Percentiles rank a stretch among this genome's conserved stretches.
phyloP scores from a whole-genome alignment of 2,888 invertebrate genomes.

The Cheilosia scutellata region DNA sequence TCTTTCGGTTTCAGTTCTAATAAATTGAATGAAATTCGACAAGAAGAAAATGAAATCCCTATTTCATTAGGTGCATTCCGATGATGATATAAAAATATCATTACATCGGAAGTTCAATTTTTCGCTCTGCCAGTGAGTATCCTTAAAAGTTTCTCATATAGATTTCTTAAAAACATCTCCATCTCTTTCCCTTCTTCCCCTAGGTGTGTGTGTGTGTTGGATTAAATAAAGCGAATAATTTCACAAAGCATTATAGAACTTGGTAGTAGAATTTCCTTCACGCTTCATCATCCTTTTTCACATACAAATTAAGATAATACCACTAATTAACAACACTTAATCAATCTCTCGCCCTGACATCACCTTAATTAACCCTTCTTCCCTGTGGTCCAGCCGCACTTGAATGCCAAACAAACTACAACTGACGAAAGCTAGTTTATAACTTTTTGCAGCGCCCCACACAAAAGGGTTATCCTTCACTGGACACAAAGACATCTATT shows the following conservation, averaged over 20 bases:
- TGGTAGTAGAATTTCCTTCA: neutral
- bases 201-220: neutral
- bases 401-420: slow-evolving; percentile 37
- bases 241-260: neutral
- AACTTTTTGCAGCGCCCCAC: slow-evolving; percentile 34
- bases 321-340: slow-evolving; percentile 70
- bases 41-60: neutral
- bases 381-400: slow-evolving; percentile 1
- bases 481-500: slow-evolving; percentile 51
- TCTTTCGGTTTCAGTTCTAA: neutral
- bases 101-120: slow-evolving; percentile 52
- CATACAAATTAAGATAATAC: slow-evolving; percentile 49
- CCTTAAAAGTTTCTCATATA: neutral
- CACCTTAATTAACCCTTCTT: slow-evolving; percentile 68
- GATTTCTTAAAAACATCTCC: neutral
- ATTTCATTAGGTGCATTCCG: slow-evolving; percentile 52
- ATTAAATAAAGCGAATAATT: slow-evolving; percentile 54
- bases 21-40: too few relatives aligned
- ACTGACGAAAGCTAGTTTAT: slow-evolving; percentile 48
- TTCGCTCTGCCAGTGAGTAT: slow-evolving; percentile 18
- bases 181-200: neutral
- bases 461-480: slow-evolving; percentile 32
- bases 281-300: slow-evolving; percentile 6
- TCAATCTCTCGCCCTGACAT: slow-evolving; percentile 65
- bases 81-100: slow-evolving; percentile 30